Conservation (phyloP, 2,113 vertebrate genomes). For the Marcusenius ussheri region DNA sequence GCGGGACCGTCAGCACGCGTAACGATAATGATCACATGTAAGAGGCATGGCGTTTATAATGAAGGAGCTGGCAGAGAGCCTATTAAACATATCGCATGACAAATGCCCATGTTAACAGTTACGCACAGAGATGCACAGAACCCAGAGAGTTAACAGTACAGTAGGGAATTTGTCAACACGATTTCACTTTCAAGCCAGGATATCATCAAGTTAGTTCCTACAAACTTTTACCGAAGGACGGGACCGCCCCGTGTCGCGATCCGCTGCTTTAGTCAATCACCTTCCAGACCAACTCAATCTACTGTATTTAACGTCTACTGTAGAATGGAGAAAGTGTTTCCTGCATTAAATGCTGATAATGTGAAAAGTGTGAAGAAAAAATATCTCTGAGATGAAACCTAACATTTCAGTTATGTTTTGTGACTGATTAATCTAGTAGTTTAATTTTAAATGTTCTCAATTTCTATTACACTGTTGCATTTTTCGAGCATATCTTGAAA, state of each 20-base stretch:
- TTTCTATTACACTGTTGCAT: not conserved
- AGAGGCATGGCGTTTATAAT: conserved; percentile 45
- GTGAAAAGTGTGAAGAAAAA: not conserved
- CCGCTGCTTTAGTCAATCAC: conserved; percentile 30
- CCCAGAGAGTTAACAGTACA: not conserved
- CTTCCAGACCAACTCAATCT: conserved; percentile 46
- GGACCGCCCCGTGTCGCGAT: conserved; percentile 25
- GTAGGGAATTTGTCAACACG: not conserved
- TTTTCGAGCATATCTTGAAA: not conserved
- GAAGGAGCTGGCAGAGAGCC: conserved; percentile 25
- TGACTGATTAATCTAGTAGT: not conserved
- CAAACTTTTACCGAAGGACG: conserved; percentile 6
- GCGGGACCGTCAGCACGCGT: conserved; percentile 37
- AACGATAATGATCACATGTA: conserved; percentile 46
- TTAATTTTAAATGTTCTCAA: not conserved
- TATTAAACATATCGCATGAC: not conserved
- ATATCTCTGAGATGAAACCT: not conserved
- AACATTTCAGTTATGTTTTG: not conserved
- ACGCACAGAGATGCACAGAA: not conserved
- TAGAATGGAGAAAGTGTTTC: not conserved
- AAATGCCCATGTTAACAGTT: not conserved
- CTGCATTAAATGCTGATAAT: not conserved
- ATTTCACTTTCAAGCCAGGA: not conserved
- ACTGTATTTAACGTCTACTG: conserved; percentile 15
- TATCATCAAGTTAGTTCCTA: conserved; percentile 23